Evolutionary conservation across 2,888 invertebrate species (phyloP), one percentile per base, ranked within the genome.

Genomic region (Morpho deidamia): DNA sequence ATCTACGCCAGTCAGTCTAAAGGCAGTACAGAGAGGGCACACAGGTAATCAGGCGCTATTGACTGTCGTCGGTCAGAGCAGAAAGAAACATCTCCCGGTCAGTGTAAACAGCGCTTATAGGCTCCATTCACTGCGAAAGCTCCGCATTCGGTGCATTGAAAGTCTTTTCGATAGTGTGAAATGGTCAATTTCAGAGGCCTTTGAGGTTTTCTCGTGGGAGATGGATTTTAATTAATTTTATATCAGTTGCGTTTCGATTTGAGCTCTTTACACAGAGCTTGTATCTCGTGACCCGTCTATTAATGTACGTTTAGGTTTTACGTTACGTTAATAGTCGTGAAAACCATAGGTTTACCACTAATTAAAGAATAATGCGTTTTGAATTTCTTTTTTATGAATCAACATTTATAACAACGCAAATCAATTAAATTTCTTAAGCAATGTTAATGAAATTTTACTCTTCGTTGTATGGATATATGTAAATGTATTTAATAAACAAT

Each of bases 21-120:
- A 63, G 48, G 56, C 46, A 51, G 60, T 65, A 60, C 48, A 48
- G 38, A 40, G 55, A 56, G 46, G 55, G 53, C 57, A 51, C 59
- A 55, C 54, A 52, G 59, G 64, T 65, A 68, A 68, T 67, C 65
- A 67, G 61, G 64, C 60, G 54, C 68, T 68, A 68, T 67, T 65
- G 66, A 68, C 61, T 56, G 53, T 56, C 58, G 63, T 58, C 66
- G 65, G 67, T 64, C 70, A 63, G 62, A 81, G 78, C 76, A 81
- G 81, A 83, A 83, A 82, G 83, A 81, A 80, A 80, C 83, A 66
- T 77, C 78, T 77, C 76, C 76, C 83, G 83, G 83, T 83, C 84
- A 84, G 79, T 84, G 81, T 83, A 80, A 78, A 83, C 82, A 83
- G 63, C 53, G 67, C 68, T 76, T 83, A 83, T 81, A 76, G 78